These are phyloP conservation scores for Mustela nigripes DNA, from an alignment of 2,113 vertebrate species.

Conservation along the genomic window DNA sequence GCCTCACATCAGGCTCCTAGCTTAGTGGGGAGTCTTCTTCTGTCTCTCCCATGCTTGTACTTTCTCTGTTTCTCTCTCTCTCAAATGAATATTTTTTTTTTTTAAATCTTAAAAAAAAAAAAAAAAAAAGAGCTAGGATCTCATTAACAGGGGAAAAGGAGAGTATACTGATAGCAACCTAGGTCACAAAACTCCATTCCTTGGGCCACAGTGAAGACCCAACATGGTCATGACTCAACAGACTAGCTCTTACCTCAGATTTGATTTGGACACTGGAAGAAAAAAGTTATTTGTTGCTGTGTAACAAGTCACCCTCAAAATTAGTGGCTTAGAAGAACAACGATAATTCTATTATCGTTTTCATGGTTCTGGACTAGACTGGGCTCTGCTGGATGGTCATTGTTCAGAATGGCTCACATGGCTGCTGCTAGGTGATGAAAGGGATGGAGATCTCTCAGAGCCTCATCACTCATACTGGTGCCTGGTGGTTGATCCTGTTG, in stretches of 20 bases:
- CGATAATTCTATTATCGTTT: background rate
- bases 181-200: background rate
- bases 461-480: accelerated
- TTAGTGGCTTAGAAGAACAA: background rate
- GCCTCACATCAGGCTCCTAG: too few relatives aligned
- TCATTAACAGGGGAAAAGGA: background rate
- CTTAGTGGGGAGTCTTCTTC: too few relatives aligned
- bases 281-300: background rate
- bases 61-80: too few relatives aligned
- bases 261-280: background rate
- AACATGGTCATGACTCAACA: background rate
- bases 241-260: background rate
- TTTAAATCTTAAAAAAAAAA: too few relatives aligned
- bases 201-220: background rate
- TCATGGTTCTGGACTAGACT: background rate
- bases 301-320: background rate
- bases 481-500: background rate
- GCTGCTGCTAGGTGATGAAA: background rate
- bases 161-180: background rate
- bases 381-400: background rate
- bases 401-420: background rate
- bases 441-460: background rate
- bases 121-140: background rate
- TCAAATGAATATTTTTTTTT: too few relatives aligned
- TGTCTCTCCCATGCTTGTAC: too few relatives aligned